Percentiles rank a stretch among this genome's conserved stretches.
phyloP scores from a whole-genome alignment of 2,888 invertebrate species.

The Pristionchus arcanus region DNA sequence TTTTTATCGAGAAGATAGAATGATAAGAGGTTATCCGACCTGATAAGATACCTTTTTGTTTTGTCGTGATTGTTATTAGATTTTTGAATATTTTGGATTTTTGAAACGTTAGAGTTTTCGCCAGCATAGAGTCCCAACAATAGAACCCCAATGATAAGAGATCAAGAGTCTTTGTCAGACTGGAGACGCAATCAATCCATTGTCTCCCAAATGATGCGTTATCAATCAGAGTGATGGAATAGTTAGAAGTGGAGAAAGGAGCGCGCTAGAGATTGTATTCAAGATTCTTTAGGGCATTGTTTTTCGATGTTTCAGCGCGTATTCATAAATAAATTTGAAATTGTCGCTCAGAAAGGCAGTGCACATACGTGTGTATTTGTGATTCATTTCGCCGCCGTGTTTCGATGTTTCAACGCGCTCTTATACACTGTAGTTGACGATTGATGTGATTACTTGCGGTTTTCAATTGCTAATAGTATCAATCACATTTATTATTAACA shows the following conservation, averaged over 20 bases:
- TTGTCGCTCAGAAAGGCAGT: too few species aligned
- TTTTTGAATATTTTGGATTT: background rate
- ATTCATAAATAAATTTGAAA: too few species aligned
- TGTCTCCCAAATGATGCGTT: background rate
- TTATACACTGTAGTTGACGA: too few species aligned
- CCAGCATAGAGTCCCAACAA: too few species aligned
- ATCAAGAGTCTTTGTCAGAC: background rate
- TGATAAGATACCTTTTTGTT: background rate
- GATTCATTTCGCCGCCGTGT: too few species aligned
- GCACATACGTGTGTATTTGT: too few species aligned
- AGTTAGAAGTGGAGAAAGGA: background rate
- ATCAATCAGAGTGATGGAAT: background rate
- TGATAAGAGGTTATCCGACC: slow-evolving; percentile 11
- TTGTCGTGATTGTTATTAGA: background rate
- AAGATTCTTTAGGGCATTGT: background rate
- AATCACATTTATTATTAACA: too few species aligned
- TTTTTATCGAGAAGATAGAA: background rate
- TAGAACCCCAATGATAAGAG: background rate
- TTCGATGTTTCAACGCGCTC: too few species aligned
- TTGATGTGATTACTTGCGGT: too few species aligned
- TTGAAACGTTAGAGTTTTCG: background rate
- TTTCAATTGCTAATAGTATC: too few species aligned
- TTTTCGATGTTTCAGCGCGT: background rate
- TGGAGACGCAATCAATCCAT: background rate
- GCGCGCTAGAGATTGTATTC: background rate